Evolutionary conservation across 2,113 vertebrate species (phyloP).

Genomic region (Struthio camelus): DNA sequence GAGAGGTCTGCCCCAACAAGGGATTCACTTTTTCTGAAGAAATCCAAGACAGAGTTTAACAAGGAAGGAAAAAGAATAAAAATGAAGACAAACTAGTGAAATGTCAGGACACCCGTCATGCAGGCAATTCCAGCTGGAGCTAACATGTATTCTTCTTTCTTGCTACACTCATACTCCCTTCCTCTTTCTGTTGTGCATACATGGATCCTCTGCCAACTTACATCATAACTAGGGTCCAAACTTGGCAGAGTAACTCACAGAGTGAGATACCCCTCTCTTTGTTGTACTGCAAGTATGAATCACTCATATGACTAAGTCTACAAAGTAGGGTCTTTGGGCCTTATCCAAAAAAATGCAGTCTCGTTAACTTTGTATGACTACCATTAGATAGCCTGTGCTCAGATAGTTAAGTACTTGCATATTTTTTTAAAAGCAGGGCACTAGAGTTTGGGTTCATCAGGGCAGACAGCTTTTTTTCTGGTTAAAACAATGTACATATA

Average conservation of each 20-base stretch:
- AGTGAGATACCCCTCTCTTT: background rate
- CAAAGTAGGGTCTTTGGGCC: background rate
- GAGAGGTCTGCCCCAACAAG: background rate
- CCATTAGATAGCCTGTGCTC: background rate
- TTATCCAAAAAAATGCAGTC: background rate
- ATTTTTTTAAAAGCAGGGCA: background rate
- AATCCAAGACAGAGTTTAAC: background rate
- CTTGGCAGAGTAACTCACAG: background rate
- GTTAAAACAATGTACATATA: background rate
- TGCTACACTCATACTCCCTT: background rate
- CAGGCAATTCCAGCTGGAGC: background rate
- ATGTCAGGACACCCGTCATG: background rate
- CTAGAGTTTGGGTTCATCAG: background rate
- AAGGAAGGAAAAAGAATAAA: background rate
- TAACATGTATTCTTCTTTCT: rapidly evolving
- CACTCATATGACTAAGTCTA: background rate
- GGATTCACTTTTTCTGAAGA: background rate
- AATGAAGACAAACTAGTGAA: background rate
- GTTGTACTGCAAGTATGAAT: background rate
- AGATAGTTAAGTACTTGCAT: background rate
- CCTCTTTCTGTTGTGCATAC: background rate
- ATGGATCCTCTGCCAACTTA: background rate
- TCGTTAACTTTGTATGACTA: background rate
- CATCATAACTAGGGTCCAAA: rapidly evolving
- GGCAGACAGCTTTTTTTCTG: background rate